phyloP scores from a whole-genome alignment of 30 jellyfish, hydroid and myxozoan species.

The Hydra vulgaris region DNA sequence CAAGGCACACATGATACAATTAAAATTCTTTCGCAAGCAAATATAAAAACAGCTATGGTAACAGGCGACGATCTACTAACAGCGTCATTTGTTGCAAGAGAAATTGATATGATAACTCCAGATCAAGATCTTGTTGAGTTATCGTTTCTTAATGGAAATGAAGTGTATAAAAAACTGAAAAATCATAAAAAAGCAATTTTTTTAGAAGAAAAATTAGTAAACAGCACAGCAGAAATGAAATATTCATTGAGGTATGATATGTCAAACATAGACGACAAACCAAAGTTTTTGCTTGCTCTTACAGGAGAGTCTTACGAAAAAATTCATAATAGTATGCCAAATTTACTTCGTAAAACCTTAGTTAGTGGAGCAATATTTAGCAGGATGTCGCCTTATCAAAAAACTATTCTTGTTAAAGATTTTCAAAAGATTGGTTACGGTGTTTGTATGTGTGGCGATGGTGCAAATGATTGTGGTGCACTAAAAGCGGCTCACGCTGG shows the following conservation, averaged over 20 bases:
- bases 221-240: not conserved
- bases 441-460: conserved; percentile 61
- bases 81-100: conserved; percentile 34
- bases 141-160: not conserved
- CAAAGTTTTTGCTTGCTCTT: not conserved
- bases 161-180: not conserved
- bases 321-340: not conserved
- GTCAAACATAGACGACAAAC: not conserved
- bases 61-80: conserved; percentile 46
- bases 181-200: not conserved
- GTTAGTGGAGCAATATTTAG: conserved; percentile 24
- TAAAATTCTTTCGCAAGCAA: conserved; percentile 15
- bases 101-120: conserved; percentile 9
- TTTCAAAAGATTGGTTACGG: conserved; percentile 31
- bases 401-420: conserved; percentile 31
- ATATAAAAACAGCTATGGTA: conserved; percentile 40
- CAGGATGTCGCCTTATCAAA: conserved; percentile 43
- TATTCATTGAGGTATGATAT: not conserved
- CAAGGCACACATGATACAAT: conserved; percentile 15
- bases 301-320: conserved; percentile 20
- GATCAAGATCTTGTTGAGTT: conserved; percentile 5
- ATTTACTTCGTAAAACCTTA: conserved; percentile 1
- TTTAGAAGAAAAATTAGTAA: not conserved
- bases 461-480: conserved; percentile 60
- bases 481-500: conserved; percentile 49